phyloP scores from a whole-genome alignment of 2,797 vertebrate species.

The Mionectes olivaceus region DNA sequence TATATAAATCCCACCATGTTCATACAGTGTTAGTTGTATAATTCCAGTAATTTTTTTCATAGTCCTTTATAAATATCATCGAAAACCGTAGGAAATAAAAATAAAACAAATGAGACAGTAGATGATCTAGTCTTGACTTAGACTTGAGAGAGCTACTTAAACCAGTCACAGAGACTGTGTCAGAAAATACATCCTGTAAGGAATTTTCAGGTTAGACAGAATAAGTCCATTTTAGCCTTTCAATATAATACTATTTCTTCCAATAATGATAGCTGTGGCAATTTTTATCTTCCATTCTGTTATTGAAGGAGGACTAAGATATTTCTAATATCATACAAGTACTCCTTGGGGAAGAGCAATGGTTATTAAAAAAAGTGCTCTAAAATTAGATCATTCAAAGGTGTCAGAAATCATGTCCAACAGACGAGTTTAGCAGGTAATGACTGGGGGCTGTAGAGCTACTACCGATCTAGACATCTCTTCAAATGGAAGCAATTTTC shows the following conservation, averaged over 20 bases:
- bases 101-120: background rate
- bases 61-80: background rate
- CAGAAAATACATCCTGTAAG: constrained; percentile 26
- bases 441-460: background rate
- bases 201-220: constrained; percentile 19
- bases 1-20: background rate
- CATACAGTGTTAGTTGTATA: background rate
- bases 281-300: constrained; percentile 40
- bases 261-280: constrained; percentile 36
- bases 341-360: constrained; percentile 24
- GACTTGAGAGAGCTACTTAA: background rate
- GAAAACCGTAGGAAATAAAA: background rate
- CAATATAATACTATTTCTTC: constrained; percentile 41
- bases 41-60: background rate
- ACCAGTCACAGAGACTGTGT: background rate
- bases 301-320: constrained; percentile 61
- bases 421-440: background rate
- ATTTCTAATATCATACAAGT: constrained; percentile 48
- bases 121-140: background rate
- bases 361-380: constrained; percentile 28
- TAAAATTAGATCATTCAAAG: constrained; percentile 39
- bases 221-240: constrained; percentile 41
- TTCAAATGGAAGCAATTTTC: constrained; percentile 17
- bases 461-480: background rate
- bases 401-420: background rate